Conservation (phyloP, 2,113 vertebrate genomes). For the Prionailurus viverrinus region DNA sequence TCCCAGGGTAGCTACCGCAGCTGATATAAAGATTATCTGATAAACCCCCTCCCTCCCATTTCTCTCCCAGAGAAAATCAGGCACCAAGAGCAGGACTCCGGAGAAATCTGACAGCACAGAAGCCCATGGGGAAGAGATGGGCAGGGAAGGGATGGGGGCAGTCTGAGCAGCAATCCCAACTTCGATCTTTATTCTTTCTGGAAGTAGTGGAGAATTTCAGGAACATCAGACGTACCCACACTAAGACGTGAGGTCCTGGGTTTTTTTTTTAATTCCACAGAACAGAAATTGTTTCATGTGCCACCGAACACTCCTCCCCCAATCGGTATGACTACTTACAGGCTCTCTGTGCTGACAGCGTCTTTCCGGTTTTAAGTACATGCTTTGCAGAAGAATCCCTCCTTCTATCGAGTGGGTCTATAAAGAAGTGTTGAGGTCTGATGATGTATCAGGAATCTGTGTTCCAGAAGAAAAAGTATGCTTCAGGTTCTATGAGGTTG, state of each 20-base stretch:
- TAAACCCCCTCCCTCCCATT: no score
- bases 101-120: background rate
- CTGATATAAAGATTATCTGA: background rate
- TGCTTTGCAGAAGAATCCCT: background rate
- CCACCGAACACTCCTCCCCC: background rate
- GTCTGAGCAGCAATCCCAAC: accelerated
- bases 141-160: accelerated
- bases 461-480: background rate
- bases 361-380: background rate
- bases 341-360: background rate
- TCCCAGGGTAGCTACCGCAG: background rate
- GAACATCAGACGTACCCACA: background rate
- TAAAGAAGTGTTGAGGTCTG: background rate
- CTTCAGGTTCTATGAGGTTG: background rate
- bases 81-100: no score
- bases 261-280: background rate
- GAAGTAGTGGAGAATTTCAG: background rate
- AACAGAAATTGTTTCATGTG: background rate
- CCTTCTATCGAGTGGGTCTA: background rate
- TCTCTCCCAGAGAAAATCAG: background rate
- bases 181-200: accelerated
- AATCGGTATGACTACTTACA: accelerated
- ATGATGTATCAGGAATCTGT: no score
- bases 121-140: accelerated
- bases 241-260: background rate